Base-by-base conservation (phyloP, 2,113 vertebrate genomes). In the Propithecus coquereli region DNA sequence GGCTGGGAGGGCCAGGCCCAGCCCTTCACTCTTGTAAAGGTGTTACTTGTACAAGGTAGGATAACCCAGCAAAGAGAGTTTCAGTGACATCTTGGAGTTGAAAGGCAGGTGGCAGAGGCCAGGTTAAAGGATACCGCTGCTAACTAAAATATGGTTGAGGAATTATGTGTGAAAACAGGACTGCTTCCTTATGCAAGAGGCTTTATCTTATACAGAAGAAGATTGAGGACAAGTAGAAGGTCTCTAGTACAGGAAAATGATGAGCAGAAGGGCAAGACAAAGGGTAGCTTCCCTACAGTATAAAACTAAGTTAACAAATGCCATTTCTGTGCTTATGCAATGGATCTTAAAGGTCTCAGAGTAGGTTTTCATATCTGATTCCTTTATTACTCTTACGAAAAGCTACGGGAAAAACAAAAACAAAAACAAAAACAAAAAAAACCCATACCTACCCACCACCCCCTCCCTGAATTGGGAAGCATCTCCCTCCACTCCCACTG, bases 371-470 rank as follows among this genome's bases (percentile, higher is more conserved):
- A 37, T 80, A 25, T 87, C 74, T 57, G 40, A 82, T 92, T 91
- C 61, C 11, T 68, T 96, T 66, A 70, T 87, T 50, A 73, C 16
- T 79, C 91, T 94, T 94, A 30, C 70, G 70, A 96, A 70, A 91
- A 89, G 45, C 83, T 80, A 45, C n/a, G 20, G 1, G 5, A 20
- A 22, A 88, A 70, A 43, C 20, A 8, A 6, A 23, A 88, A 45
- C 40, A 70, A 65, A 92, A 84, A 52, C 17, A 54, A 12, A 47
- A 47, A 47, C 10, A 47, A 47, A 54, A 17, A 52, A 52, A 54
- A 17, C 5, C 17, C n/a, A 68, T 27, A 37, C 37, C 37, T 71
- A 54, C 43, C 32, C 25, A 63, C 59, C 27, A 27, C 25, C 6
- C 59, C 59, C 59, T 63, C 59, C 8, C 34, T 77, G n/a, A 12